phyloP scores from a whole-genome alignment of 2,888 invertebrate genomes.

The Isotomurus palustris region DNA sequence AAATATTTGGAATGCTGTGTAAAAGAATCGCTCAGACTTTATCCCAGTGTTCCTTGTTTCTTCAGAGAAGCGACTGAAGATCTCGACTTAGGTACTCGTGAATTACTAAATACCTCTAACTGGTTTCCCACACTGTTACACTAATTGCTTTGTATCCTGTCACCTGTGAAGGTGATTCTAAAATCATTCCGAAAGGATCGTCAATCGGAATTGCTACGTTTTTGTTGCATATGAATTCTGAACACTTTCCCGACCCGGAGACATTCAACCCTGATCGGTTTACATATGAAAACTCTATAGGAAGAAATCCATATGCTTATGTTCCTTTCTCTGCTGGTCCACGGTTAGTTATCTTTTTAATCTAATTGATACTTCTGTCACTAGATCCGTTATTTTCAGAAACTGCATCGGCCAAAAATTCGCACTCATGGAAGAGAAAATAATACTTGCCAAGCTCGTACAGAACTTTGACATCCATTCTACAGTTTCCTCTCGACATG shows the following conservation, averaged over 20 bases:
- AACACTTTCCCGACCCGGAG: conserved; percentile 18
- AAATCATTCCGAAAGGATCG: conserved; percentile 20
- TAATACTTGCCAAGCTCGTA: conserved; percentile 57
- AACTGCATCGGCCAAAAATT: conserved; percentile 55
- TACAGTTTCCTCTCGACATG: conserved; percentile 57
- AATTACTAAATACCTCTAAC: too few relatives aligned
- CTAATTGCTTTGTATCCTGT: too few relatives aligned
- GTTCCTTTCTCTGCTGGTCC: conserved; percentile 46
- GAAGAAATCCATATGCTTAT: conserved; percentile 40
- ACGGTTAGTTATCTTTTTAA: background rate
- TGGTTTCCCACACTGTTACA: too few relatives aligned
- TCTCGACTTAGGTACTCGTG: background rate
- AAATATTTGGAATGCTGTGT: background rate
- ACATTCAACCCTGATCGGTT: conserved; percentile 28
- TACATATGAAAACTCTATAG: conserved; percentile 21
- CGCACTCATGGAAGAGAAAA: conserved; percentile 58
- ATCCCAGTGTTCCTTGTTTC: background rate
- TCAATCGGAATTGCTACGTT: background rate
- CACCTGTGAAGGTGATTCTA: conserved; percentile 13
- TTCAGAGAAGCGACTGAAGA: background rate
- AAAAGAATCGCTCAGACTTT: background rate
- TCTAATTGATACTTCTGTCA: background rate
- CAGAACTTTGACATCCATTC: conserved; percentile 58
- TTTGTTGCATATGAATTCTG: conserved; percentile 6
- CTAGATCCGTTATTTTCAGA: conserved; percentile 1